Base-by-base conservation (phyloP, 2,113 vertebrate genomes). In the Brachirus orientalis region DNA sequence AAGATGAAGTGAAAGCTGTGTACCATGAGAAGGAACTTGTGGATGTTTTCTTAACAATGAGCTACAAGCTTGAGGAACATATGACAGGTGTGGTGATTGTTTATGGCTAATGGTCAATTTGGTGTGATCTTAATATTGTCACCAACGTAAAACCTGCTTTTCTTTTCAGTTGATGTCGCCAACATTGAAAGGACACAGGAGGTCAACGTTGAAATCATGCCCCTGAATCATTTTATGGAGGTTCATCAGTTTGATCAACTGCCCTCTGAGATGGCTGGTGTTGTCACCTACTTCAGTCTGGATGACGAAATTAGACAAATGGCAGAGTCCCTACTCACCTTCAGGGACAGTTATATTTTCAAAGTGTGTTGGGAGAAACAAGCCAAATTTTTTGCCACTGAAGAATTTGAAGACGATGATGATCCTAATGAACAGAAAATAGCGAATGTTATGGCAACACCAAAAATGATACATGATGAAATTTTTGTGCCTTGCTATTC, bases 261-360 rank as follows among this genome's bases (percentile, higher is more conserved):
- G 0, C 1, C 38, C 1, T 28, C 80, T 0, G 0, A 0, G 3
- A 11, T 20, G 37, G 43, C 69, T 0, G 46, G 63, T 0, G 9
- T 10, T 37, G 62, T 84, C n/a, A 75, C 86, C 54, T 93, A 85
- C 76, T 98, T 95, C 81, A 10, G 55, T 1, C 86, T 98, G 74
- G 88, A 89, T 22, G 38, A 89, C 1, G 0, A 84, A 1, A 35
- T 94, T 0, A 89, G 71, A 38, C 0, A 73, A 0, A 94, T 93
- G 91, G 94, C 89, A 3, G 1, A 61, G 0, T 0, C 0, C 1
- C 69, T 95, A 0, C 54, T 91, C 68, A 36, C 0, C 0, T 90
- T 93, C 1, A 93, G 80, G 7, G 90, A 95, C 1, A 96, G 97
- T 72, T 73, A 88, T 53, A 37, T 95, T 75, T 95, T 98, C 75